Conservation (phyloP, 1,140 invertebrate species). For the Eumeta japonica region DNA sequence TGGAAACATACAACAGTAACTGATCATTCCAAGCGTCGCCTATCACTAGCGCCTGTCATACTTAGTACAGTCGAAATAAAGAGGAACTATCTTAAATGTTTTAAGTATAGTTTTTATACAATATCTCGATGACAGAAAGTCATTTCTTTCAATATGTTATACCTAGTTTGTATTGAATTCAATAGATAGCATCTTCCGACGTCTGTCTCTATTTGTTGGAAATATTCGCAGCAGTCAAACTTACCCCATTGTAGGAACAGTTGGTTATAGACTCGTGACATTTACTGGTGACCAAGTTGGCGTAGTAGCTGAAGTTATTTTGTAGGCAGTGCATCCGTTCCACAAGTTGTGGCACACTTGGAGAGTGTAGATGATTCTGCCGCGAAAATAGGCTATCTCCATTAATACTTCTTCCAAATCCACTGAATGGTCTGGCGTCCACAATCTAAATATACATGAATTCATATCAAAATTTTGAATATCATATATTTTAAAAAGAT, state of each 20-base stretch:
- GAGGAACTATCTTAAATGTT: no score
- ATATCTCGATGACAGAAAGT: no score
- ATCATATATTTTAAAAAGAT: background rate
- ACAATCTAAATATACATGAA: constrained; percentile 53
- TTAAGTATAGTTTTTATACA: no score
- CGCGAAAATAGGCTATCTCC: constrained; percentile 66
- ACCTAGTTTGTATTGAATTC: constrained; percentile 63
- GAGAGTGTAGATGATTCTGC: constrained; percentile 62
- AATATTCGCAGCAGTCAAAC: constrained; percentile 69
- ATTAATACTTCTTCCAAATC: constrained; percentile 66
- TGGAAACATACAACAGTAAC: no score
- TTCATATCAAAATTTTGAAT: constrained; percentile 5
- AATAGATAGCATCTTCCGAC: constrained; percentile 65
- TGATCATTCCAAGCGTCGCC: no score
- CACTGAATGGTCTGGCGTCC: constrained; percentile 63
- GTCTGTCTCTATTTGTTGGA: constrained; percentile 64
- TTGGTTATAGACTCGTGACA: constrained; percentile 58
- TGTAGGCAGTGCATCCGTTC: constrained; percentile 36
- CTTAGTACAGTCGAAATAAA: no score
- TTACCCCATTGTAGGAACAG: constrained; percentile 63
- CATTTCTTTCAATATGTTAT: constrained; percentile 12
- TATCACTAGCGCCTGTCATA: no score
- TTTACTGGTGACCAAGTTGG: constrained; percentile 56
- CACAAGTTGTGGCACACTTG: constrained; percentile 56
- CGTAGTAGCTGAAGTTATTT: constrained; percentile 60